Base-by-base conservation (phyloP, 2,797 vertebrate species). In the Sebastes taczanowskii region DNA sequence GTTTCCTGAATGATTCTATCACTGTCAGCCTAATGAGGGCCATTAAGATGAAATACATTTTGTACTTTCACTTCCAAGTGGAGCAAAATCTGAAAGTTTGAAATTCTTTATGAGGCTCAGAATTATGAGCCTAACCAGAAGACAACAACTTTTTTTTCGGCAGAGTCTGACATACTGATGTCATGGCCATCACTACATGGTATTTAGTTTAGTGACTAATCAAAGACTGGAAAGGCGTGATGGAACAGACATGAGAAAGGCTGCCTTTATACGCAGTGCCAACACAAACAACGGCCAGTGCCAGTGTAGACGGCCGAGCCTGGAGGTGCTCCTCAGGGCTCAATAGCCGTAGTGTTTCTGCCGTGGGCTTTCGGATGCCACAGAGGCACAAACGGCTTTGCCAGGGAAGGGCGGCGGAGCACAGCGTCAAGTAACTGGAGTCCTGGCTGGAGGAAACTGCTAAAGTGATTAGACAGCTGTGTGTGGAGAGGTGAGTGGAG, bases 251-350 rank as follows among this genome's bases (percentile, higher is more conserved):
- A 71, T 25, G 85, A 90, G 86, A 91, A 84, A 83, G 85, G 75
- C 88, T 18, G 83, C 80, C 89, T 92, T 92, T 88, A 82, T 86
- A 38, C 29, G 53, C 68, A 1, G 38, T 79, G 94, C 94, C 94
- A 94, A 87, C 84, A 68, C 88, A 94, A 94, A 95, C 91, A 93
- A 83, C 85, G 82, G 74, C 71, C 82, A 58, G 72, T 83, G 86
- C 88, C 91, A 89, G 86, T 22, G 86, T 71, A 73, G 87, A 85
- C 70, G 77, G 82, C 85, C 7, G 65, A 70, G 81, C 78, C 52
- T 85, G 85, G 90, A 91, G 87, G 80, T 60, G 74, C 90, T 88
- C 85, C 55, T 85, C 16, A 2, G 53, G 69, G 35, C 86, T 94
- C 84, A 94, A 90, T 91, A 81, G 88, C 75, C 3, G 59, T 38